Evolutionary conservation across 2,888 invertebrate genomes (phyloP), one percentile per base, ranked within the genome.

Genomic region (Ferrisia virgata): DNA sequence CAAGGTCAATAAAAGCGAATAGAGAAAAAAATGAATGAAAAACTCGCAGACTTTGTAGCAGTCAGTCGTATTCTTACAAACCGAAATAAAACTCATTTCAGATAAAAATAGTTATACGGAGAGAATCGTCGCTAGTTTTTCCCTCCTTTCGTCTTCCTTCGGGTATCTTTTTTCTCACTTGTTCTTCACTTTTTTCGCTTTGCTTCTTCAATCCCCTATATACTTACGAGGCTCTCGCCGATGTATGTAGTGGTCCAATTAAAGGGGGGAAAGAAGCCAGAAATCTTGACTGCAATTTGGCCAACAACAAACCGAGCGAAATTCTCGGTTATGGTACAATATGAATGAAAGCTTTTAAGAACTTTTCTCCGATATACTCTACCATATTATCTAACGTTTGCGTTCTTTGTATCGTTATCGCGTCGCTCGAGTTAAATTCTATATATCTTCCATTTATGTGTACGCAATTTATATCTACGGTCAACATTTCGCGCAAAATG

Each of bases 311-410:
- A 72, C n/a, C 72, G 31, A 33, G 33, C 33, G n/a, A 72, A 36
- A 33, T 72, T 28, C n/a, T 72, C 72, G 72, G 28, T 64, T 64
- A 64, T n/a, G n/a, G n/a, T n/a, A n/a, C 58, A 28, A 64, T 72
- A 72, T 72, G 33, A 72, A 72, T 33, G 72, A 72, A 72, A 72
- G 72, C 72, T 72, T 72, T 72, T 72, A 72, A 33, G 72, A 72
- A 72, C 33, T 72, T 72, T 33, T 72, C 15, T 72, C 4, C 13
- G 53, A 11, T n/a, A 33, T 33, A 33, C n/a, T n/a, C n/a, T n/a
- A n/a, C n/a, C n/a, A n/a, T n/a, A n/a, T n/a, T 64, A 47, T 64
- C 25, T 28, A 64, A 64, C 31, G 25, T 28, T n/a, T n/a, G n/a
- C 11, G 22, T 72, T 72, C 72, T 72, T 64, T 28, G 58, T 22